A percentile compares a stretch with the other conserved stretches of the same genome.
Conservation (phyloP, 2,888 invertebrate species). For the Pollenia griseotomentosa region DNA sequence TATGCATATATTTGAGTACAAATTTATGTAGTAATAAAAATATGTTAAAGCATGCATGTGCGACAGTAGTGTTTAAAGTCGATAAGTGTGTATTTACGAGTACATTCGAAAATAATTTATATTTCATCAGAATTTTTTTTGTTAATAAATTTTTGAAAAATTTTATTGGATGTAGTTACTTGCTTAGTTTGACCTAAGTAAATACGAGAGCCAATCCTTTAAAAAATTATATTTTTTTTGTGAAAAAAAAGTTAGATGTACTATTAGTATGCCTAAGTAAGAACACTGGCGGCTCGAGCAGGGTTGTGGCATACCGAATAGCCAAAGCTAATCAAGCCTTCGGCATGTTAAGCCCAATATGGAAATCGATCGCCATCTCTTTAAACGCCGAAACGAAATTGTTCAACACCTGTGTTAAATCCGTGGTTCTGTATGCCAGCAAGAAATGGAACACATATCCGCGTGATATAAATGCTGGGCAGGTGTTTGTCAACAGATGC, state of each 20-base stretch:
- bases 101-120: constrained; percentile 4
- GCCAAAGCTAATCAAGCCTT: too few species aligned
- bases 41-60: background rate
- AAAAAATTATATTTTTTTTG: background rate
- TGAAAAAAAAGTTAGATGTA: background rate
- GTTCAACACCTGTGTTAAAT: too few species aligned
- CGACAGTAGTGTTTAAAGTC: background rate
- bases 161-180: constrained; percentile 4
- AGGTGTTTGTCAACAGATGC: too few species aligned
- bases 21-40: too few species aligned
- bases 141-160: background rate
- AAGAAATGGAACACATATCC: too few species aligned
- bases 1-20: too few species aligned
- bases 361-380: too few species aligned
- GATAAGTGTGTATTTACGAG: background rate
- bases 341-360: too few species aligned
- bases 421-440: too few species aligned
- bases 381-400: too few species aligned
- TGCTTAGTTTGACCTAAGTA: background rate
- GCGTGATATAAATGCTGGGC: too few species aligned
- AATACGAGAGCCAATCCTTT: background rate
- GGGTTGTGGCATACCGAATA: background rate
- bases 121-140: constrained; percentile 7
- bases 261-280: background rate
- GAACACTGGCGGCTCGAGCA: too few species aligned